These are phyloP conservation scores for Aythya baeri DNA, from an alignment of 2,113 vertebrate species.

Conservation along the genomic window DNA sequence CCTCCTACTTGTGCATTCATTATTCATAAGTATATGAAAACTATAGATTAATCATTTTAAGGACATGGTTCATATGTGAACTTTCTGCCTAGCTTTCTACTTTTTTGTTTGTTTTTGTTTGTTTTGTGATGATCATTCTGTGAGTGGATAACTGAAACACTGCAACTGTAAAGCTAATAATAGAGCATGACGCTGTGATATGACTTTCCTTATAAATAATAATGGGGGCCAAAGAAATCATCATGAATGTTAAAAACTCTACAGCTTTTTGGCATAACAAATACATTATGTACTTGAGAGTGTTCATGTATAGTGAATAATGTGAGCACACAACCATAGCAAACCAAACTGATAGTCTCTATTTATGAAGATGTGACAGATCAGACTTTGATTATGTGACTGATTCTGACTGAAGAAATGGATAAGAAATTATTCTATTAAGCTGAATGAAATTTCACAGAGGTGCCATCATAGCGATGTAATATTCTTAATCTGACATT, in stretches of 20 bases:
- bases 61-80: background rate
- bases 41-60: background rate
- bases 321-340: background rate
- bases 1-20: background rate
- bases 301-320: background rate
- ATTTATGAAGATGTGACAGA: background rate
- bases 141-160: background rate
- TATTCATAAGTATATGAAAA: constrained; percentile 22
- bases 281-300: background rate
- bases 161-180: background rate
- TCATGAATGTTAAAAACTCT: background rate
- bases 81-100: background rate
- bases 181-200: background rate
- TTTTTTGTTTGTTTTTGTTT: background rate
- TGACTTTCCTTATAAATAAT: background rate
- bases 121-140: background rate
- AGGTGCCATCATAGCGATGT: background rate
- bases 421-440: background rate
- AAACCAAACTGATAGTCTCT: background rate
- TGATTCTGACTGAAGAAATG: background rate
- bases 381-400: background rate
- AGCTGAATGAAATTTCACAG: background rate
- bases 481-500: constrained; percentile 27
- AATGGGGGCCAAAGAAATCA: background rate
- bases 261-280: background rate